Percentiles rank a stretch among this genome's conserved stretches.
phyloP scores from a whole-genome alignment of 2,888 invertebrate genomes.

The Patella caerulea region DNA sequence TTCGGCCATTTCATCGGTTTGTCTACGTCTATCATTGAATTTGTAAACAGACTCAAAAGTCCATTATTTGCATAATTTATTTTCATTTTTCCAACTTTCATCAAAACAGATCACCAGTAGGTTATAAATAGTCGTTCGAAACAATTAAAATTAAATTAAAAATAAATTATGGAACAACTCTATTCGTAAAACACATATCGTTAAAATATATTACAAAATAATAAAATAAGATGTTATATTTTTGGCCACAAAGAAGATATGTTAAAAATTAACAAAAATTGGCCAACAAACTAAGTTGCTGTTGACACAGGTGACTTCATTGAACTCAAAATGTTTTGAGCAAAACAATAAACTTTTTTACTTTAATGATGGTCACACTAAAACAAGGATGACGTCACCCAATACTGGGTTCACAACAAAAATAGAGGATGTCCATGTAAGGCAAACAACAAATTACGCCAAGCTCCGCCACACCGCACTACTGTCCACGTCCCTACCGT shows the following conservation, averaged over 20 bases:
- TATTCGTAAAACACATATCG: neutral
- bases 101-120: neutral
- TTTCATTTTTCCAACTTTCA: neutral
- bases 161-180: constrained; percentile 5
- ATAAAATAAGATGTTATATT: neutral
- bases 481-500: neutral
- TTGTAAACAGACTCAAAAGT: neutral
- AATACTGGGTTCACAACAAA: neutral
- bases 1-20: too few species aligned
- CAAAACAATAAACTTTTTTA: too few species aligned
- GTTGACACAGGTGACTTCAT: too few species aligned
- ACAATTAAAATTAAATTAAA: constrained; percentile 1
- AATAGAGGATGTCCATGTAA: constrained; percentile 5
- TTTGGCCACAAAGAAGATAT: constrained; percentile 10
- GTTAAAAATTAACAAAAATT: neutral
- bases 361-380: neutral
- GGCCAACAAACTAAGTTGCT: too few species aligned
- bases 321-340: too few species aligned
- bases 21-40: too few species aligned
- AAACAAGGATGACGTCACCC: neutral
- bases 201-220: neutral
- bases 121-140: neutral
- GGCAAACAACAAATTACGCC: constrained; percentile 7
- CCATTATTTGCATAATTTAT: constrained; percentile 4
- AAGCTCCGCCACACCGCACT: neutral